Evolutionary conservation across 1,140 invertebrate genomes (phyloP).

Genomic region (Nixonia krombeini): DNA sequence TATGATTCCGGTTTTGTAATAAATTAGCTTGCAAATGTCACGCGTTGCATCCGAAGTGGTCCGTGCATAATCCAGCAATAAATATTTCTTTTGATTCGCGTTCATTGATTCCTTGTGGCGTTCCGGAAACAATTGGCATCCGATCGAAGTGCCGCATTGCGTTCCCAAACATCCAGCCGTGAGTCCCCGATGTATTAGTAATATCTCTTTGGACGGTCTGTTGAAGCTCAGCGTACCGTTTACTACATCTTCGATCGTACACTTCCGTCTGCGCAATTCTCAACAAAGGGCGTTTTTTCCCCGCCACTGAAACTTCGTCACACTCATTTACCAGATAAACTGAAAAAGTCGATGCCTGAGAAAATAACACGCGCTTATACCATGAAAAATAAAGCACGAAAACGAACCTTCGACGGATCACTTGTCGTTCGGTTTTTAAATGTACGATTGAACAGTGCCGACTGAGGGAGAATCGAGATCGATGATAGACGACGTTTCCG

Average conservation of each 20-base stretch:
- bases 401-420: too few species aligned
- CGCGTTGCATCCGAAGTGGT: background rate
- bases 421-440: too few species aligned
- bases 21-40: too few species aligned
- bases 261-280: constrained; percentile 14
- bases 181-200: constrained; percentile 22
- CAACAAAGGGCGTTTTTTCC: constrained; percentile 28
- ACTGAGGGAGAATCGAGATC: too few species aligned
- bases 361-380: too few species aligned
- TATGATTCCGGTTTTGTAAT: background rate
- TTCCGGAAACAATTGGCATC: constrained; percentile 26
- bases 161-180: constrained; percentile 28
- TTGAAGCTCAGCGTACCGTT: constrained; percentile 23
- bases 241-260: constrained; percentile 23
- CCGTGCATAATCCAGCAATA: background rate
- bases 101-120: constrained; percentile 15
- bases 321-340: constrained; percentile 3
- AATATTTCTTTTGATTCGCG: constrained; percentile 3
- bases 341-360: background rate
- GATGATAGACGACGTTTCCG: too few species aligned
- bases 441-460: too few species aligned
- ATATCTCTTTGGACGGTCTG: constrained; percentile 26
- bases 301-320: constrained; percentile 5
- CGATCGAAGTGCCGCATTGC: constrained; percentile 32
- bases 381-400: too few species aligned